Percentiles rank a stretch among this genome's conserved stretches.
phyloP scores from a whole-genome alignment of 2,113 vertebrate genomes.

The Cyanoderma ruficeps region DNA sequence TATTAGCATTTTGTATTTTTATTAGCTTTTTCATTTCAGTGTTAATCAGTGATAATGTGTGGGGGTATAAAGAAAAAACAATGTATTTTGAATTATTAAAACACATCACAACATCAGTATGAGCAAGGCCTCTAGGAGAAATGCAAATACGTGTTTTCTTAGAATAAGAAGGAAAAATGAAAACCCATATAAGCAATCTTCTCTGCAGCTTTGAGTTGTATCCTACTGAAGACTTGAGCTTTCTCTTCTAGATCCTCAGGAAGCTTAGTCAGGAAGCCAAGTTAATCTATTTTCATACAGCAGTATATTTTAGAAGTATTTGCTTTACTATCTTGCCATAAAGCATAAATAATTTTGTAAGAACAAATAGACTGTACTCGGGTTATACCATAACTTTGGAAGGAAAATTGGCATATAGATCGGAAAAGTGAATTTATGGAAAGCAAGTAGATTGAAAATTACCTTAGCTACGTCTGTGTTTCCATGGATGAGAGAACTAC shows the following conservation, averaged over 20 bases:
- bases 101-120: background rate
- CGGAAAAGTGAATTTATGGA: background rate
- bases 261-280: background rate
- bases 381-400: background rate
- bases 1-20: background rate
- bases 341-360: background rate
- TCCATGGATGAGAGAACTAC: background rate
- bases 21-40: slow-evolving; percentile 2
- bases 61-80: background rate
- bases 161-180: background rate
- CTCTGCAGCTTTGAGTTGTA: background rate
- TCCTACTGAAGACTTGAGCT: background rate
- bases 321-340: background rate
- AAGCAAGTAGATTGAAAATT: background rate
- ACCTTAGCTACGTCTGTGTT: background rate
- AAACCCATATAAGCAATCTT: background rate
- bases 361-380: background rate
- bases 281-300: background rate
- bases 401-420: background rate
- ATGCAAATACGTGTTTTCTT: background rate
- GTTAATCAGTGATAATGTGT: background rate
- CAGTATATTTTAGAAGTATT: background rate
- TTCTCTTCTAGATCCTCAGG: background rate
- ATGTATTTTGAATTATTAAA: background rate
- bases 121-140: background rate